Percentiles rank a stretch among this genome's conserved stretches.
Conservation (phyloP, 1,140 invertebrate species). For the Aphaenogaster ashmeadi region DNA sequence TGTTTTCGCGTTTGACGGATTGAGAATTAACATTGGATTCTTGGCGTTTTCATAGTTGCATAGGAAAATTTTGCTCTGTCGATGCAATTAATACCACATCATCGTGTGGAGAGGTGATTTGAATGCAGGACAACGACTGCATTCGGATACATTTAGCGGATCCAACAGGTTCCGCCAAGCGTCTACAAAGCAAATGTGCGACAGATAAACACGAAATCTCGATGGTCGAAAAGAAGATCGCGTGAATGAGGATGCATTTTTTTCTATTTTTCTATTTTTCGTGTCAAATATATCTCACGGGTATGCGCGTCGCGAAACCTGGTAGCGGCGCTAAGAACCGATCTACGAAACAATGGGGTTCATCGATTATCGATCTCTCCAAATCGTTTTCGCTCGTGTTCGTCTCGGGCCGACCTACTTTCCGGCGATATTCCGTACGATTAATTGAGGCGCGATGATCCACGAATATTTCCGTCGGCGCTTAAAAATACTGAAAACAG, state of each 20-base stretch:
- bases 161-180: background rate
- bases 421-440: conserved; percentile 68
- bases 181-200: background rate
- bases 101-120: conserved; percentile 28
- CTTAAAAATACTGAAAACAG: conserved; percentile 80
- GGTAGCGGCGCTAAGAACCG: background rate
- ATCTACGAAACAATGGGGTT: background rate
- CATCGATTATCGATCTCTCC: conserved; percentile 28
- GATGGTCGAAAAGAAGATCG: background rate
- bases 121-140: conserved; percentile 12
- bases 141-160: background rate
- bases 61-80: background rate
- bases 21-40: background rate
- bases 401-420: conserved; percentile 71
- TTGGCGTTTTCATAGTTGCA: background rate
- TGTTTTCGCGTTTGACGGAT: background rate
- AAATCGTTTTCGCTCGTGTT: background rate
- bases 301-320: background rate
- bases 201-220: conserved; percentile 6
- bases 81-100: background rate
- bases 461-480: conserved; percentile 77
- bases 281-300: background rate
- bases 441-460: conserved; percentile 78
- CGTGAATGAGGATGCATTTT: background rate
- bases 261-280: background rate